Base-by-base conservation (phyloP, 2,113 vertebrate genomes). In the Amphiprion percula region DNA sequence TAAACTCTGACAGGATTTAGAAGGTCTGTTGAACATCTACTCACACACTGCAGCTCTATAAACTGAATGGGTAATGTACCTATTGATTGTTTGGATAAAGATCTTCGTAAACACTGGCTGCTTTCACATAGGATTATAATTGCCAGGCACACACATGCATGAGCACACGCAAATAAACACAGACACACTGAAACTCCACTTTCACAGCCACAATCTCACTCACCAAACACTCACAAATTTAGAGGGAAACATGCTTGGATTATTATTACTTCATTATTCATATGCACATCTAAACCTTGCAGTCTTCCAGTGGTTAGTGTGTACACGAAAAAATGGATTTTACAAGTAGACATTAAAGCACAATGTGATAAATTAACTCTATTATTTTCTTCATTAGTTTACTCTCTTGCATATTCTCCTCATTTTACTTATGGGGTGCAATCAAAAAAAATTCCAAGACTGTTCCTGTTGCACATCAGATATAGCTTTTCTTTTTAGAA, bases 1-100 rank as follows among this genome's bases (percentile, higher is more conserved):
- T 63, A 67, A 65, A 75, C 41, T 54, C 64, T n/a, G 23, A 61
- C 49, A 58, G 50, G 61, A 71, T 30, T 23, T 56, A 59, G 10
- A 55, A 46, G 10, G 68, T 71, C 28, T 49, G 46, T 41, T 79
- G 74, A 62, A 62, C 65, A 47, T 73, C 47, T 79, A 16, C 66
- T 63, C 79, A 65, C n/a, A 0, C 69, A 68, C n/a, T 44, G 66
- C 63, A 52, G 19, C 77, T 52, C 67, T 63, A 68, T 79, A 76
- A 79, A 59, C 37, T 0, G 14, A 69, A 81, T 61, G 64, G 41
- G 65, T 86, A 87, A 87, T 86, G 74, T 60, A 53, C 67, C 68
- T 70, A 80, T 79, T 67, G 86, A 83, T 10, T 64, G 65, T 74
- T 14, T 30, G 24, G 4, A 37, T 8, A 61, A 79, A 77, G 73